A percentile compares a stretch with the other conserved stretches of the same genome.
These are phyloP conservation scores for Poecilia latipinna DNA, from an alignment of 2,113 vertebrate genomes.

Conservation along the genomic window DNA sequence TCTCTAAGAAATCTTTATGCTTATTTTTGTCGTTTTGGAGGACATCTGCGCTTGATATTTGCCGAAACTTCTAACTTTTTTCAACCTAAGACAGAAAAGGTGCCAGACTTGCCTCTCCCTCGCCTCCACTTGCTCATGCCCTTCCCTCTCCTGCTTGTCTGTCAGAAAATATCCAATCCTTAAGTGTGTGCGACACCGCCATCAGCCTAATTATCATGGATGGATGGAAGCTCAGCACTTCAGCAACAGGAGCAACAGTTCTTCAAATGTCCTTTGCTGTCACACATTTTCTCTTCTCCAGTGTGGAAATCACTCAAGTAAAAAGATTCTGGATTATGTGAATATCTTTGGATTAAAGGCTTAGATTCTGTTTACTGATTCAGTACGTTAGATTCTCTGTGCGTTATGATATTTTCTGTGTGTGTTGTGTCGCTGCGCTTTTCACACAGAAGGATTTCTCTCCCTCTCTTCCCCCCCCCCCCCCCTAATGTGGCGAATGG, in stretches of 20 bases:
- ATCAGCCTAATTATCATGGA: conserved; percentile 65
- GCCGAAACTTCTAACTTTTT: no score
- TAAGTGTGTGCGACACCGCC: conserved; percentile 51
- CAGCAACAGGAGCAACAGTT: conserved; percentile 33
- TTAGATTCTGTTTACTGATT: not conserved
- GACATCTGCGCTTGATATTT: not conserved
- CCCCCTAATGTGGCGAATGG: not conserved
- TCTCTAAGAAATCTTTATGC: not conserved
- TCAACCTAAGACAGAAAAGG: conserved; percentile 9
- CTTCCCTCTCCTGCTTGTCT: conserved; percentile 32
- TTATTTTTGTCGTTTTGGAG: not conserved
- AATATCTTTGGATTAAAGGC: not conserved
- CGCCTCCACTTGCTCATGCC: conserved; percentile 1
- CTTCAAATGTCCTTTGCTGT: conserved; percentile 63
- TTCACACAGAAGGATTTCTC: not conserved
- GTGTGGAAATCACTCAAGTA: not conserved
- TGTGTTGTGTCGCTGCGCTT: not conserved
- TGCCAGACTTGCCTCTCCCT: conserved; percentile 14
- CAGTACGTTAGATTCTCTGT: not conserved
- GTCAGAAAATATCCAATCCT: conserved; percentile 18
- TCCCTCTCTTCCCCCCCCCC: no score
- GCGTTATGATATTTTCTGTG: not conserved
- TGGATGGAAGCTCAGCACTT: conserved; percentile 46
- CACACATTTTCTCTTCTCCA: conserved; percentile 16
- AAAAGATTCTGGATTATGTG: not conserved